Evolutionary conservation across 2,888 invertebrate genomes (phyloP), one percentile per base, ranked within the genome.

Genomic region (Isotomurus palustris): DNA sequence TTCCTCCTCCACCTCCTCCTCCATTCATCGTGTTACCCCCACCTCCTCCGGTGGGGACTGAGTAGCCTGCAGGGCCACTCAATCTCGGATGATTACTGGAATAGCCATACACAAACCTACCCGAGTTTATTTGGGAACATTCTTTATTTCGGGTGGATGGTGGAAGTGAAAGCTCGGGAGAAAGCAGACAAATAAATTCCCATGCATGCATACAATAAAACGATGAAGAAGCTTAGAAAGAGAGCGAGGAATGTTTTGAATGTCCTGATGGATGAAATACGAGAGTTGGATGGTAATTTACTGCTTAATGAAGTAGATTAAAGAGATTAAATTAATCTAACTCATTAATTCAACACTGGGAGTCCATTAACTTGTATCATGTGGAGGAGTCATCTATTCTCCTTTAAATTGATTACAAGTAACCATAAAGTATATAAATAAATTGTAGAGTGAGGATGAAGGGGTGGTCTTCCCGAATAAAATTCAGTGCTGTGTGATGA

Each of bases 321-420:
- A 49, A 49, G 28, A 49, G 49, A 49, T 49, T 49, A 49, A 28
- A 49, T 49, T 49, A 49, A 49, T 32, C 49, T 35, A 5, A 49
- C 49, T 49, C 49, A 49, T 49, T 49, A 49, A 49, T 49, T 49
- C 49, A 3, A 14, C 4, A 21, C 35, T 32, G 49, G 35, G 17
- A 28, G 35, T 35, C 22, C 49, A 49, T 49, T 35, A 27, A 35
- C 17, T 19, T 22, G 32, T 10, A 14, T 8, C 8, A 32, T 10
- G 32, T 10, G 32, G 32, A 32, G 8, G 32, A 32, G 32, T 32
- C 32, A 32, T 32, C 8, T 32, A 32, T 32, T 8, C 8, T 14
- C 32, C n/a, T 43, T 43, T 43, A 43, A 43, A 43, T 43, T 19
- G 24, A 5, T 43, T 8, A 32, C 32, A 32, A 14, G 32, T 10